Evolutionary conservation across 2,888 invertebrate genomes (phyloP).

Genomic region (Trichopoda pennipes): DNA sequence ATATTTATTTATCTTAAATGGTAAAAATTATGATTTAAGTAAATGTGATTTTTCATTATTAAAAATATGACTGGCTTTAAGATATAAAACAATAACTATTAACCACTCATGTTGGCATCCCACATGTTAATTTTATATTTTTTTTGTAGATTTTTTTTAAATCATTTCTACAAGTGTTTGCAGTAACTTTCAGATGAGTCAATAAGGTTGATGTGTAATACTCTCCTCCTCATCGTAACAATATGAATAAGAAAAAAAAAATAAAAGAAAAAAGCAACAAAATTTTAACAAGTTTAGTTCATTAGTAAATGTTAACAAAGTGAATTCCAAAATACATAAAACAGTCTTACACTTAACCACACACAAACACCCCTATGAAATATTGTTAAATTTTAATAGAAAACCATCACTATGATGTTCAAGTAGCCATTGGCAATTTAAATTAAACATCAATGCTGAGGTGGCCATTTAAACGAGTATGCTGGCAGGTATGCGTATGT

Average conservation of each 20-base stretch:
- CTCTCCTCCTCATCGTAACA: slow-evolving; percentile 48
- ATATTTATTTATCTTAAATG: slow-evolving; percentile 35
- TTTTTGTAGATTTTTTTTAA: neutral
- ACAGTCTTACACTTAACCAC: neutral
- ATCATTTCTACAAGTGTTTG: slow-evolving; percentile 4
- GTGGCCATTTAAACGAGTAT: slow-evolving; percentile 30
- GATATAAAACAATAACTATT: slow-evolving; percentile 31
- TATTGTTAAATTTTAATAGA: neutral
- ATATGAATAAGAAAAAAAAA: no score
- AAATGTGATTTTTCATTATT: slow-evolving; percentile 14
- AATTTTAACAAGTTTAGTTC: slow-evolving; percentile 62
- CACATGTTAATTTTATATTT: slow-evolving; percentile 31
- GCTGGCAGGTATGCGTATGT: neutral
- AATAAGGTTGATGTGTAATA: slow-evolving; percentile 53
- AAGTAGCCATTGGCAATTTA: slow-evolving; percentile 53
- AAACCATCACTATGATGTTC: slow-evolving; percentile 37
- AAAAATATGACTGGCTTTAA: slow-evolving; percentile 16
- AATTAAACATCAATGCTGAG: slow-evolving; percentile 38
- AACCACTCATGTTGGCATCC: slow-evolving; percentile 51
- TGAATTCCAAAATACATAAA: slow-evolving; percentile 15
- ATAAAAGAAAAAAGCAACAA: slow-evolving; percentile 29
- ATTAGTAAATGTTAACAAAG: slow-evolving; percentile 55
- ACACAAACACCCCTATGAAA: neutral
- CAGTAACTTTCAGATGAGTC: slow-evolving; percentile 27
- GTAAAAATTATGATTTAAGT: slow-evolving; percentile 18